phyloP scores from a whole-genome alignment of 2,797 vertebrate species.

The Siniperca scherzeri region DNA sequence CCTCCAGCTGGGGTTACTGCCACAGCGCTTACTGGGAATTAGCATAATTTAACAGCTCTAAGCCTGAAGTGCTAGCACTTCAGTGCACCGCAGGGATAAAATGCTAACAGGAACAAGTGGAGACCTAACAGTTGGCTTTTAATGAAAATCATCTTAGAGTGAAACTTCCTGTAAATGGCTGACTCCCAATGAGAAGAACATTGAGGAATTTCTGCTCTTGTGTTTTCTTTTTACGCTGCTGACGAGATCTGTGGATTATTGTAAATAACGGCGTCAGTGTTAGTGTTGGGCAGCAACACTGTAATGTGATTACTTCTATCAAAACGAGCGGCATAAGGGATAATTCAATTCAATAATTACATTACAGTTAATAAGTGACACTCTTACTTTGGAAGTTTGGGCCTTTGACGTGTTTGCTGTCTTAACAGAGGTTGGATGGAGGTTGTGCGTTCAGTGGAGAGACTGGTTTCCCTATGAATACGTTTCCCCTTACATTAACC shows the following conservation, averaged over 20 bases:
- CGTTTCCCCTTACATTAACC: too few relatives aligned
- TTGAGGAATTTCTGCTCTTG: neutral
- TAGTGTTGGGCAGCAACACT: too few relatives aligned
- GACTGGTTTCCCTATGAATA: too few relatives aligned
- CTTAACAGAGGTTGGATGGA: too few relatives aligned
- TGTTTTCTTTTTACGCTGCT: neutral
- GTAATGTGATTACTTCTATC: too few relatives aligned
- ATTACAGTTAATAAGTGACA: too few relatives aligned
- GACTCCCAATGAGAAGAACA: neutral
- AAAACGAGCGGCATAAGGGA: too few relatives aligned
- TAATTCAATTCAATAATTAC: too few relatives aligned
- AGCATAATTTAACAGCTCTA: conserved; percentile 56
- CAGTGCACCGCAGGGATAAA: conserved; percentile 19
- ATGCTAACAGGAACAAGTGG: conserved; percentile 17
- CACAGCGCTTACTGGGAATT: conserved; percentile 42
- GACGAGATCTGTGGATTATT: neutral
- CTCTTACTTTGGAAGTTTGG: too few relatives aligned
- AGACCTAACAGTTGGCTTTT: conserved; percentile 1
- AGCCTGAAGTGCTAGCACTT: conserved; percentile 45
- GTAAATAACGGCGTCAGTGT: neutral
- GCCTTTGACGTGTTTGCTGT: too few relatives aligned
- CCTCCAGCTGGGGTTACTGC: conserved; percentile 22
- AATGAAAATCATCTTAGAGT: neutral
- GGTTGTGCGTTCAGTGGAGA: too few relatives aligned
- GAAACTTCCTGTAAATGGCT: neutral